Conservation (phyloP, 2,113 vertebrate genomes). For the Mesoclemmys tuberculata region DNA sequence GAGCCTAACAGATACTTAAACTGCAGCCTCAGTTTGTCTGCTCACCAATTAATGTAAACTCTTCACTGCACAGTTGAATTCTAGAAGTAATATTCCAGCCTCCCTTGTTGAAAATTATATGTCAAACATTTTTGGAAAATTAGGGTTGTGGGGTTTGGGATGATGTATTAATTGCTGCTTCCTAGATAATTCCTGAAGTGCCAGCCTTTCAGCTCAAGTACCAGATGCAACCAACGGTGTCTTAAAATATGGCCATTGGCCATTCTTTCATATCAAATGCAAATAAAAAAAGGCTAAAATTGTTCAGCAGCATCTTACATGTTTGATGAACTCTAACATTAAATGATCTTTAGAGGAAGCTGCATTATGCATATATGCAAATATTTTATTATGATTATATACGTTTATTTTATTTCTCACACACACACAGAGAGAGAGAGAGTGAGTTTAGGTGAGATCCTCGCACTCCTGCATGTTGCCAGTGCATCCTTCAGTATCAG, state of each 20-base stretch:
- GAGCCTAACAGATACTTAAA: neutral
- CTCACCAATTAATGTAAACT: neutral
- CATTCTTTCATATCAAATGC: neutral
- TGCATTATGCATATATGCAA: neutral
- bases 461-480: fast-evolving
- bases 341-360: neutral
- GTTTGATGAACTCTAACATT: neutral
- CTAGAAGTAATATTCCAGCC: neutral
- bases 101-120: neutral
- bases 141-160: neutral
- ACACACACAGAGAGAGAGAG: too few species aligned
- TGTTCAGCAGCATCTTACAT: neutral
- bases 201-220: neutral
- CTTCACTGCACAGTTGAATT: neutral
- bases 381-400: neutral
- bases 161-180: neutral
- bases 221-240: neutral
- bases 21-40: neutral
- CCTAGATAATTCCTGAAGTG: neutral
- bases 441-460: fast-evolving
- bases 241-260: neutral
- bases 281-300: neutral
- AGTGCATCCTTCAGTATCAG: neutral
- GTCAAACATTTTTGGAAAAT: fast-evolving
- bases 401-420: too few species aligned